Base-by-base conservation (phyloP, 2,797 vertebrate genomes). In the Esox lucius region DNA sequence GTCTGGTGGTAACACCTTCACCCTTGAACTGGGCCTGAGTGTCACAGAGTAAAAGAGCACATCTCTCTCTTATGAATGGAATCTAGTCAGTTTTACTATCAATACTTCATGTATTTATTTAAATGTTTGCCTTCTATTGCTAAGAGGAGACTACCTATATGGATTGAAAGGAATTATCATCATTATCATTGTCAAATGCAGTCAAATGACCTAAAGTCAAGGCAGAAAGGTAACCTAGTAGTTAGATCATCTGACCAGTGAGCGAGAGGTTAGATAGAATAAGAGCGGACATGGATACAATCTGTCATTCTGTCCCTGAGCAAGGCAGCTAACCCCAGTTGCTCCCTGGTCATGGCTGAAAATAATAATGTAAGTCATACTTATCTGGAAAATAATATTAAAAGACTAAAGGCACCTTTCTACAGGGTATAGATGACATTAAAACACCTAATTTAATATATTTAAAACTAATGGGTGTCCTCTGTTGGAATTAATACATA, bases 1-100 rank as follows among this genome's bases (percentile, higher is more conserved):
- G 74, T 72, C 74, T 73, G 51, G 75, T 62, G 70, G 62, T 56
- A 56, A 31, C 68, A 65, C 56, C n/a, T 73, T 73, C 28, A 39
- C 64, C 66, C 22, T 71, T 69, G 72, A 72, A 66, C 67, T 68
- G 75, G 61, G 48, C 28, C 26, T 19, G 5, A 51, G 8, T 19
- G 31, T 28, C 67, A 68, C 68, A 19, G 46, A 51, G 24, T 16
- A 31, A 31, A 46, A 16, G 48, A 70, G 68, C 15, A 31, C 16
- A 70, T 15, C 46, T 31, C 26, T 6, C n/a, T 28, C 42, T 65
- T 59, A 9, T 59, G 56, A 51, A 56, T 51, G n/a, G 53, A 19
- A 39, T n/a, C 31, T 16, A 39, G 49, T 6, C 28, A 56, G 53
- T 71, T 71, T 51, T 39, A 8, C n/a, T 0, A n/a, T 59, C 19